Percentiles rank a stretch among this genome's conserved stretches.
These are phyloP conservation scores for Petromus typicus DNA, from an alignment of 2,113 vertebrate species.

Conservation along the genomic window DNA sequence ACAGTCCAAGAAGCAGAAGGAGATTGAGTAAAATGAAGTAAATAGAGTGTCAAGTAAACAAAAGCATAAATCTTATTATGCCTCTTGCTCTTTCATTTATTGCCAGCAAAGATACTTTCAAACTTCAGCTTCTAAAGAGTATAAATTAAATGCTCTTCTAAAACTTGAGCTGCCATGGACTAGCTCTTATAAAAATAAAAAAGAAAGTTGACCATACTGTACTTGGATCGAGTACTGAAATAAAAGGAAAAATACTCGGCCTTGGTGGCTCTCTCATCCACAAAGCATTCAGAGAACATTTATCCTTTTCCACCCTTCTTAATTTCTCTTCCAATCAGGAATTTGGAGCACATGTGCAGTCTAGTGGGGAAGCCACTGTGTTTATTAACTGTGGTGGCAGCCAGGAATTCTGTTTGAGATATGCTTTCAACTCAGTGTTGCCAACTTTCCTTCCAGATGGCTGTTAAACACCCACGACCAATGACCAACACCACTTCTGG, in stretches of 20 bases:
- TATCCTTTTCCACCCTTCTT: neutral
- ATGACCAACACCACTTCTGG: conserved; percentile 41
- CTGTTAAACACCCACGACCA: conserved; percentile 55
- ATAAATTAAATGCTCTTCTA: neutral
- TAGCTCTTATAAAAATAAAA: neutral
- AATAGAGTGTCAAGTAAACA: conserved; percentile 27
- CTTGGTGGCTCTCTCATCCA: conserved; percentile 45
- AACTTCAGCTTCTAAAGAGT: conserved; percentile 50
- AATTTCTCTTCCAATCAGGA: conserved; percentile 47
- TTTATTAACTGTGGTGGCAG: conserved; percentile 71
- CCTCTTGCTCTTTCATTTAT: neutral
- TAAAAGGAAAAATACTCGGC: conserved; percentile 60
- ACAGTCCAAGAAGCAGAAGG: conserved; percentile 15
- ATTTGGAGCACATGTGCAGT: conserved; percentile 52
- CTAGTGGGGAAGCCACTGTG: conserved; percentile 49
- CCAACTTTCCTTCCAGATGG: conserved; percentile 71
- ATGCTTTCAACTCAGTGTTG: conserved; percentile 47
- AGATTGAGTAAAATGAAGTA: neutral
- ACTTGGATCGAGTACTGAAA: neutral
- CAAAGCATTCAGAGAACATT: neutral
- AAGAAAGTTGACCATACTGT: neutral
- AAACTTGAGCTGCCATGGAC: neutral
- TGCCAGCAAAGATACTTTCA: conserved; percentile 50
- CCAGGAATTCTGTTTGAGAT: conserved; percentile 66
- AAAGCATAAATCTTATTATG: neutral